Conservation (phyloP, 37 sponge, comb jelly and placozoan genomes). For the Haliclona indistincta region DNA sequence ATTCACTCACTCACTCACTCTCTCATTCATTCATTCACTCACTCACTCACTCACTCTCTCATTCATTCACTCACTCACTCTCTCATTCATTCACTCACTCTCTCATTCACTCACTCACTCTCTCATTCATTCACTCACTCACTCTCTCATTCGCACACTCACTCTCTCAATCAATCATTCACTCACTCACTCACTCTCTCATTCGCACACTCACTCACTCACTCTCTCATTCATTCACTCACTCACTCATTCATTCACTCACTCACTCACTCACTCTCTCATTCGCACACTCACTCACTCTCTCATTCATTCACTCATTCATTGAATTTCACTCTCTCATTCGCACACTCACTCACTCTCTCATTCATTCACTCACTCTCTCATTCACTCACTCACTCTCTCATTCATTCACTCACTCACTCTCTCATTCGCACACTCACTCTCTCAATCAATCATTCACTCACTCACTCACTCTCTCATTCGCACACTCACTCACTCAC, state of each 20-base stretch:
- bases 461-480: too few species aligned
- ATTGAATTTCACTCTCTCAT: neutral
- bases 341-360: neutral
- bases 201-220: neutral
- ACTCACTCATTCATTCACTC: neutral
- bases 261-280: neutral
- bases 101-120: too few species aligned
- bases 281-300: neutral
- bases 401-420: neutral
- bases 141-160: neutral
- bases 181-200: neutral
- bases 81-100: too few species aligned
- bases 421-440: neutral
- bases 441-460: too few species aligned
- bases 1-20: too few species aligned
- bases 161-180: neutral
- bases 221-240: neutral
- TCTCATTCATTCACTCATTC: too few species aligned
- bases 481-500: neutral
- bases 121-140: too few species aligned
- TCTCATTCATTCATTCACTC: too few species aligned
- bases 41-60: too few species aligned
- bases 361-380: conserved; percentile 1
- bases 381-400: neutral
- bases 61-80: too few species aligned